Conservation (phyloP, 2,888 invertebrate species). For the Trachelus tabidus region DNA sequence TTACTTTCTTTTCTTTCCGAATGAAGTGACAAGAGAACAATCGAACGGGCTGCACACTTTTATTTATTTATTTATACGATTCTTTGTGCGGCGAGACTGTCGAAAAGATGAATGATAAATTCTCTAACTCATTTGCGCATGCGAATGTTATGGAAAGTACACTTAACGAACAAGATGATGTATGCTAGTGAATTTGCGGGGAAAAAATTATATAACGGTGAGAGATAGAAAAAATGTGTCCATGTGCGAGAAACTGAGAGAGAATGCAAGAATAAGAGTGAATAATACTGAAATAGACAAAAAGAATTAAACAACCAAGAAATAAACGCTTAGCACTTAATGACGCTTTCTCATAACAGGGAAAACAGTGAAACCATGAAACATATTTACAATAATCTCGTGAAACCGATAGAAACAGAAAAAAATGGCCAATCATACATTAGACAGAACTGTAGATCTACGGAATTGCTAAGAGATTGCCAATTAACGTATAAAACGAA, state of each 20-base stretch:
- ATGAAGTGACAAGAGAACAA: neutral
- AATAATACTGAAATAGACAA: neutral
- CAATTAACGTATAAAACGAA: neutral
- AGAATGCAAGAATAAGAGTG: neutral
- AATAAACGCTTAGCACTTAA: conserved; percentile 14
- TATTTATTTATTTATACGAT: neutral
- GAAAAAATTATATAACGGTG: neutral
- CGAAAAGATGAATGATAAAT: neutral
- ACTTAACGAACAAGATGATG: neutral
- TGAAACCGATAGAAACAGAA: neutral
- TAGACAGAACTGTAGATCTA: neutral
- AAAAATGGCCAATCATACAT: neutral
- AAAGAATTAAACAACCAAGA: neutral
- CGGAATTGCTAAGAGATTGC: neutral
- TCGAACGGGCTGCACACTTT: neutral
- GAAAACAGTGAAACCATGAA: conserved; percentile 40
- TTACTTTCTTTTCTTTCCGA: neutral
- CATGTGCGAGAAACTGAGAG: neutral
- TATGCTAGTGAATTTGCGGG: neutral
- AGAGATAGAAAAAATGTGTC: neutral
- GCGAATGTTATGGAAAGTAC: neutral
- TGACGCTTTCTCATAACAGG: conserved; percentile 36
- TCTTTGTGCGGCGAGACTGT: neutral
- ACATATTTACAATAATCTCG: conserved; percentile 31
- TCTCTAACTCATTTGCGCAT: neutral